Conservation (phyloP, 2,888 invertebrate species). For the Saturnia japonica region DNA sequence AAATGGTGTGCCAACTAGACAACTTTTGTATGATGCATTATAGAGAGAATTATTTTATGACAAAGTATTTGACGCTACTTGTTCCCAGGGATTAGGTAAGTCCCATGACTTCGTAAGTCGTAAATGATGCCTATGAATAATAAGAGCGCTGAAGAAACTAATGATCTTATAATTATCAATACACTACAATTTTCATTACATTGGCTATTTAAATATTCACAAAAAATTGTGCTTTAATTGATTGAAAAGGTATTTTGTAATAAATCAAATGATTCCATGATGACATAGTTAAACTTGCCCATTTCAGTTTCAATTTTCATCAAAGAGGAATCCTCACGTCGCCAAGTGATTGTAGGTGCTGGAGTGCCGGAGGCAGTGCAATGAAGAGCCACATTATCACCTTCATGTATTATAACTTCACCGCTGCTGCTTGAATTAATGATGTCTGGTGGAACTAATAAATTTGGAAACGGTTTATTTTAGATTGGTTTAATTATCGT, state of each 20-base stretch:
- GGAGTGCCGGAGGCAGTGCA: constrained; percentile 92
- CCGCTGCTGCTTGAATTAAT: constrained; percentile 87
- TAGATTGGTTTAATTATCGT: background rate
- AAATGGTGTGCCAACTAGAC: background rate
- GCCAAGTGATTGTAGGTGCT: constrained; percentile 89
- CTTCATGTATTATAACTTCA: constrained; percentile 89
- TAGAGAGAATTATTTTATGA: background rate
- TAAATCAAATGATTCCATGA: constrained; percentile 9
- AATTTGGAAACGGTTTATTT: constrained; percentile 9
- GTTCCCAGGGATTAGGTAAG: background rate
- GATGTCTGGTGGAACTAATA: constrained; percentile 88
- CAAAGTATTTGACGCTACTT: background rate
- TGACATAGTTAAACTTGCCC: constrained; percentile 38
- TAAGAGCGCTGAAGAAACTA: background rate
- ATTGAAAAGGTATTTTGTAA: background rate
- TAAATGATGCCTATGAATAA: background rate
- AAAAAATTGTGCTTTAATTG: background rate
- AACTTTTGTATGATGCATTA: background rate
- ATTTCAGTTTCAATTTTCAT: constrained; percentile 61
- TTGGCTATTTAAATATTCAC: background rate
- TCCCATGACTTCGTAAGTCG: no score
- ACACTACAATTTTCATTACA: no score
- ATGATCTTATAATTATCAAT: background rate
- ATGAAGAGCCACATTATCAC: constrained; percentile 88
- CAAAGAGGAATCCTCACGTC: constrained; percentile 85